A percentile compares a stretch with the other conserved stretches of the same genome.
Conservation (phyloP, 2,113 vertebrate genomes). For the Scalopus aquaticus region DNA sequence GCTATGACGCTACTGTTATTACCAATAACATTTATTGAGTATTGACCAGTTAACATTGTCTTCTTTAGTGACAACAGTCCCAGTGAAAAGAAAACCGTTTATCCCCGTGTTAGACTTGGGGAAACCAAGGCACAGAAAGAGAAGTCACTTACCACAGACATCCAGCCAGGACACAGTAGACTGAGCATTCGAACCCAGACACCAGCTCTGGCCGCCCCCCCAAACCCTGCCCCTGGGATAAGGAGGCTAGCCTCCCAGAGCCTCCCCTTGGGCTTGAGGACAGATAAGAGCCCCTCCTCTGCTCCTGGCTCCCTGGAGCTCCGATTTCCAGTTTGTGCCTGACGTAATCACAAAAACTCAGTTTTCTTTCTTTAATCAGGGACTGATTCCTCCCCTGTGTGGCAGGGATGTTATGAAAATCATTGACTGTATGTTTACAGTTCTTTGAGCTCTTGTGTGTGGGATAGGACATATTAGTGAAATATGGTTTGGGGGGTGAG, state of each 20-base stretch:
- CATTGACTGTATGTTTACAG: not conserved
- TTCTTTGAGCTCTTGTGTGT: not conserved
- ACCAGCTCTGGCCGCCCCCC: fast-evolving
- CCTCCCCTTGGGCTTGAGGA: not conserved
- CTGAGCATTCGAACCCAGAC: not conserved
- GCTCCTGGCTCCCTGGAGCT: not conserved
- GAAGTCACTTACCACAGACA: not conserved
- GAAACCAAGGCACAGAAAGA: too few species aligned
- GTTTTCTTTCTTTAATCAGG: conserved; percentile 14
- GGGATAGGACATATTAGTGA: not conserved
- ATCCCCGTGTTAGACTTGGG: not conserved
- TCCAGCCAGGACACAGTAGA: not conserved
- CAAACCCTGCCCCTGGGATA: not conserved
- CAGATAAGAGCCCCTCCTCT: not conserved
- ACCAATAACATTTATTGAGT: not conserved
- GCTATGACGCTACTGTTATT: not conserved
- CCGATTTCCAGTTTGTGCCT: not conserved
- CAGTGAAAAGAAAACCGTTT: not conserved
- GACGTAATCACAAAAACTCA: not conserved
- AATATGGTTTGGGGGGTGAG: not conserved
- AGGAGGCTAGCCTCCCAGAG: not conserved
- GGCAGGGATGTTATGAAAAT: conserved; percentile 3
- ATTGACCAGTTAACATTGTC: too few species aligned
- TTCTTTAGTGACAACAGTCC: not conserved
- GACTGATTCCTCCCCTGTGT: not conserved